Evolutionary conservation across 2,113 vertebrate genomes (phyloP).

Genomic region (Haliaeetus leucogaster): DNA sequence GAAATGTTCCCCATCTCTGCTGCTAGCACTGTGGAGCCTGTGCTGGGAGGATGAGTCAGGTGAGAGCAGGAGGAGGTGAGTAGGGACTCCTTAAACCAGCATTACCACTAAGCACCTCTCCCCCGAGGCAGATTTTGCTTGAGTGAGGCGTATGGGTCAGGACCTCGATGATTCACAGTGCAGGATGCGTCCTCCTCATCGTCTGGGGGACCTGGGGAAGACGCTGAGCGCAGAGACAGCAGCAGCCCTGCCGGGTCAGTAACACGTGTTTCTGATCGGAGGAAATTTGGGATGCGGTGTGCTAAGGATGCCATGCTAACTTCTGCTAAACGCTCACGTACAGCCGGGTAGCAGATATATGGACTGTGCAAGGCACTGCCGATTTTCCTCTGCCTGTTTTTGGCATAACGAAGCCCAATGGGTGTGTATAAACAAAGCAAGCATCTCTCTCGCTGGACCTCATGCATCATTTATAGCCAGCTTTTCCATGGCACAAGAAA

Average conservation of each 20-base stretch:
- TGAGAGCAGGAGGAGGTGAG: not conserved
- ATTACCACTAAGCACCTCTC: not conserved
- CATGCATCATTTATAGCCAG: constrained; percentile 59
- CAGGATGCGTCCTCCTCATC: not conserved
- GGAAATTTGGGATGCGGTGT: not conserved
- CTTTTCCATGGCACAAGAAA: constrained; percentile 23
- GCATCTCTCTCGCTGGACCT: constrained; percentile 34
- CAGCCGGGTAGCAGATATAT: not conserved
- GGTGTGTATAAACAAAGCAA: constrained; percentile 44
- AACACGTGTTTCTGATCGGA: not conserved
- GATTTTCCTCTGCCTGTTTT: not conserved
- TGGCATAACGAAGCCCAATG: not conserved
- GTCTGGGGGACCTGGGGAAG: not conserved
- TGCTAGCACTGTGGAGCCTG: not conserved
- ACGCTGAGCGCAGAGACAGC: not conserved
- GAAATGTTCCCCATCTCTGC: not conserved
- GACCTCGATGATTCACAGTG: not conserved
- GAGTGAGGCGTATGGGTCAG: accelerated
- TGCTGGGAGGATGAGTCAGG: not conserved
- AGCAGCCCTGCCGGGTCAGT: not conserved
- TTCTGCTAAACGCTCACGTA: not conserved
- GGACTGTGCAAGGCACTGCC: not conserved
- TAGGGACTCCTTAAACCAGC: not conserved
- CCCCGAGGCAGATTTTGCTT: not conserved
- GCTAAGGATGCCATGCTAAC: not conserved